phyloP scores from a whole-genome alignment of 2,113 vertebrate species.

The Trichechus manatus region DNA sequence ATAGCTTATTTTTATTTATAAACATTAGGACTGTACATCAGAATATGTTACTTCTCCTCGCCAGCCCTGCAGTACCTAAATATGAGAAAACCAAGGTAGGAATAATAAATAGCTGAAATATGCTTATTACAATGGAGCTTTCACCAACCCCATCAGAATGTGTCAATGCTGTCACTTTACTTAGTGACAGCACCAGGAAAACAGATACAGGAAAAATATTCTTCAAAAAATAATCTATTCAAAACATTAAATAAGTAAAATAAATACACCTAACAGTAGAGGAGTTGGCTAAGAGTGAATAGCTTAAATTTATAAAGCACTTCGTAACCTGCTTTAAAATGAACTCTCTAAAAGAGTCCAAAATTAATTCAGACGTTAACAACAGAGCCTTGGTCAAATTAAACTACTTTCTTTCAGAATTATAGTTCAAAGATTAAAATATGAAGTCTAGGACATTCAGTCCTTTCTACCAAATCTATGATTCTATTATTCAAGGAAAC shows the following conservation, averaged over 20 bases:
- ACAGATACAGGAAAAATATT: neutral
- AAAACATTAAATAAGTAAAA: neutral
- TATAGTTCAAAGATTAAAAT: constrained; percentile 66
- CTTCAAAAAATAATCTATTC: constrained; percentile 45
- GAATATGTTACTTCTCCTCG: neutral
- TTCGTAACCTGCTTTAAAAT: constrained; percentile 27
- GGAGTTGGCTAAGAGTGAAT: constrained; percentile 10
- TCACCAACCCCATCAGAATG: accelerated
- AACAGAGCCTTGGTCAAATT: constrained; percentile 56
- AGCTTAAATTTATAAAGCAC: constrained; percentile 14
- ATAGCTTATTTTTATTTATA: constrained; percentile 51
- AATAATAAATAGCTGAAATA: neutral
- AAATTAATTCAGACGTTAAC: constrained; percentile 49
- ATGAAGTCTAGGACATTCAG: constrained; percentile 5
- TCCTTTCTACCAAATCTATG: constrained; percentile 16
- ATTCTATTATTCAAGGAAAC: constrained; percentile 55
- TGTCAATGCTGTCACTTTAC: neutral
- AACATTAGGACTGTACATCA: constrained; percentile 1
- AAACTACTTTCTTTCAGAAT: constrained; percentile 64
- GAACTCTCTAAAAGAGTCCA: constrained; percentile 19
- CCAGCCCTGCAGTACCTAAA: neutral
- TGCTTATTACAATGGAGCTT: neutral
- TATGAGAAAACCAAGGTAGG: neutral
- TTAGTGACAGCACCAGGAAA: neutral
- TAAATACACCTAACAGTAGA: neutral